Evolutionary conservation across 2,888 invertebrate species (phyloP).

Genomic region (Euplagia quadripunctaria): DNA sequence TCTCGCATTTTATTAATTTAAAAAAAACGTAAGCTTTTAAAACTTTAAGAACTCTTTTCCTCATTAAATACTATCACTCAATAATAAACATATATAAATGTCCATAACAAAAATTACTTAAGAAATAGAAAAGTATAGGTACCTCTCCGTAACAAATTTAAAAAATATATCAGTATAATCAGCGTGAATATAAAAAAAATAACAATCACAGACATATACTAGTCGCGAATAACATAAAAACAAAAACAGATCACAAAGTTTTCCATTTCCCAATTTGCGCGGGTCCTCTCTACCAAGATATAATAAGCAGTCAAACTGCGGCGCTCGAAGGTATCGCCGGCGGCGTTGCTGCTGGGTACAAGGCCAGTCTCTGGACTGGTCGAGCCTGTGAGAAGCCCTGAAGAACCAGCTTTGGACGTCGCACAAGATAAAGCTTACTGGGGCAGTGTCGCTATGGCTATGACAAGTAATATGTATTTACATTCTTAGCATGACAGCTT

Average conservation of each 20-base stretch:
- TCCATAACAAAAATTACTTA: neutral
- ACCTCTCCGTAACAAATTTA: neutral
- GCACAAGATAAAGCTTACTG: constrained; percentile 85
- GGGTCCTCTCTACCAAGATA: constrained; percentile 40
- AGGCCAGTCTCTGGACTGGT: constrained; percentile 84
- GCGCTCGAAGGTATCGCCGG: constrained; percentile 83
- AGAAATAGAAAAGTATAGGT: too few species aligned
- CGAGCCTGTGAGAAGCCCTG: constrained; percentile 81
- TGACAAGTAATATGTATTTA: constrained; percentile 69
- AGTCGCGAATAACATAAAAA: neutral
- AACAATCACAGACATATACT: constrained; percentile 7
- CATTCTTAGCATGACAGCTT: neutral
- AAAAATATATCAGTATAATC: neutral
- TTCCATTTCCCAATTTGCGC: constrained; percentile 32
- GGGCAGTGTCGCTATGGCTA: constrained; percentile 80
- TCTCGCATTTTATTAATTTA: neutral
- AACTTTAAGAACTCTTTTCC: neutral
- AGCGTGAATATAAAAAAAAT: neutral
- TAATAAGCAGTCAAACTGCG: constrained; percentile 76
- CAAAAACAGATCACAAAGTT: constrained; percentile 6
- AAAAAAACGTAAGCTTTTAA: neutral
- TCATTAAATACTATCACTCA: neutral
- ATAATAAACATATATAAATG: neutral
- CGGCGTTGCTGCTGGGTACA: constrained; percentile 87
- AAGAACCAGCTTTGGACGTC: constrained; percentile 83